Percentiles rank a stretch among this genome's conserved stretches.
Evolutionary conservation across 2,888 invertebrate genomes (phyloP).

Genomic region (Malthinus flaveolus): DNA sequence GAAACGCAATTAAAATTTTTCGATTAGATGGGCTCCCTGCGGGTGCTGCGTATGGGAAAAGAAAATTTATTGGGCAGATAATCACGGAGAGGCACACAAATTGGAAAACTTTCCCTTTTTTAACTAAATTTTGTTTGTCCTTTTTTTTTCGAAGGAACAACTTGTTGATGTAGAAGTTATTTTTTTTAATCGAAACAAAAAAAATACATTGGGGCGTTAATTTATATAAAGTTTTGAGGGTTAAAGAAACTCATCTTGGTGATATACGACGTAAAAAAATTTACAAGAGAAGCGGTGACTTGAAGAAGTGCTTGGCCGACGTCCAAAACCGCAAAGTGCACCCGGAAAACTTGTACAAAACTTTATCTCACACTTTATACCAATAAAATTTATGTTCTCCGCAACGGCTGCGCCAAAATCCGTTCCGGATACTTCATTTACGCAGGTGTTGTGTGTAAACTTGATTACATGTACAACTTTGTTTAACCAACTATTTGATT

Average conservation of each 20-base stretch:
- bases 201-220: conserved; percentile 7
- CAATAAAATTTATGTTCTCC: conserved; percentile 25
- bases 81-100: too few relatives aligned
- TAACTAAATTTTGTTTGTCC: too few relatives aligned
- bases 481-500: conserved; percentile 6
- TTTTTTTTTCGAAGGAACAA: too few relatives aligned
- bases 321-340: conserved; percentile 29
- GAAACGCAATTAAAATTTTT: too few relatives aligned
- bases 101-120: too few relatives aligned
- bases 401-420: conserved; percentile 13
- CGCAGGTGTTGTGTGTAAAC: conserved; percentile 11
- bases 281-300: conserved; percentile 21
- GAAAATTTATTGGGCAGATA: too few relatives aligned
- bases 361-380: conserved; percentile 27
- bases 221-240: conserved; percentile 9
- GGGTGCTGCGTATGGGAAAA: too few relatives aligned
- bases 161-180: too few relatives aligned
- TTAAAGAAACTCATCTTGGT: conserved; percentile 19
- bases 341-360: conserved; percentile 28
- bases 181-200: too few relatives aligned
- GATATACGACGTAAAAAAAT: conserved; percentile 21
- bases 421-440: conserved; percentile 8
- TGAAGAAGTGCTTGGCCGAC: conserved; percentile 25
- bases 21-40: too few relatives aligned
- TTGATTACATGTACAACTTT: conserved; percentile 5